Percentiles rank a stretch among this genome's conserved stretches.
These are phyloP conservation scores for Orgyia antiqua DNA, from an alignment of 2,888 invertebrate species.

Conservation along the genomic window DNA sequence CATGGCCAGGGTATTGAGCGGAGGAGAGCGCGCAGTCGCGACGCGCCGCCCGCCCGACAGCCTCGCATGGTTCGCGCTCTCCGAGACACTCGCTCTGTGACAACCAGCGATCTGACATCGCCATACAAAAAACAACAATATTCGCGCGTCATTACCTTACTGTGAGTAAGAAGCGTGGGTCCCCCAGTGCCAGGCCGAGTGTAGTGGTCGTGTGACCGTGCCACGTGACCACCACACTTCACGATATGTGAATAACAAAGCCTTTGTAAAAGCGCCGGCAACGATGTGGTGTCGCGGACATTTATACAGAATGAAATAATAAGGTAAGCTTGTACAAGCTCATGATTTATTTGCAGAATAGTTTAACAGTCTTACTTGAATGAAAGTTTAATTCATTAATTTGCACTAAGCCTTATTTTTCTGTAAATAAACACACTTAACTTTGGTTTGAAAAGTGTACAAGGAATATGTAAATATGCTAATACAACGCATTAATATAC, in stretches of 20 bases:
- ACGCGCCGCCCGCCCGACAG: constrained; percentile 44
- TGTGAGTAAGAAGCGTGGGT: constrained; percentile 24
- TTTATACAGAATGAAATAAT: constrained; percentile 69
- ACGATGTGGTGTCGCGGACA: constrained; percentile 50
- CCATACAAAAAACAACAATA: constrained; percentile 35
- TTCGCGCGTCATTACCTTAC: constrained; percentile 40
- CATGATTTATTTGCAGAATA: background rate
- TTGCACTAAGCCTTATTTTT: too few species aligned
- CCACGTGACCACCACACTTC: constrained; percentile 33
- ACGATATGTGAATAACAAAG: constrained; percentile 52
- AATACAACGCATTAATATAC: too few species aligned
- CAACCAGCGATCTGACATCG: constrained; percentile 33
- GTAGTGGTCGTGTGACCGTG: constrained; percentile 47
- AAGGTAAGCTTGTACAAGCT: constrained; percentile 51
- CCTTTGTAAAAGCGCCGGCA: constrained; percentile 44
- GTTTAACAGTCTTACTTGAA: too few species aligned
- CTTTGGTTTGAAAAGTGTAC: too few species aligned
- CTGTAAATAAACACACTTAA: too few species aligned
- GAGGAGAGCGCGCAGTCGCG: constrained; percentile 63
- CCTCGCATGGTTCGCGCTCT: constrained; percentile 31
- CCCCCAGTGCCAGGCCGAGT: constrained; percentile 37
- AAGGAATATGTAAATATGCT: too few species aligned
- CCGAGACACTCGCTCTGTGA: constrained; percentile 39
- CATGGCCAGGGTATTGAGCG: constrained; percentile 76
- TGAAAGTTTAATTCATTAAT: too few species aligned